phyloP scores from a whole-genome alignment of 30 jellyfish, hydroid and myxozoan genomes.

The Mastigias papua region DNA sequence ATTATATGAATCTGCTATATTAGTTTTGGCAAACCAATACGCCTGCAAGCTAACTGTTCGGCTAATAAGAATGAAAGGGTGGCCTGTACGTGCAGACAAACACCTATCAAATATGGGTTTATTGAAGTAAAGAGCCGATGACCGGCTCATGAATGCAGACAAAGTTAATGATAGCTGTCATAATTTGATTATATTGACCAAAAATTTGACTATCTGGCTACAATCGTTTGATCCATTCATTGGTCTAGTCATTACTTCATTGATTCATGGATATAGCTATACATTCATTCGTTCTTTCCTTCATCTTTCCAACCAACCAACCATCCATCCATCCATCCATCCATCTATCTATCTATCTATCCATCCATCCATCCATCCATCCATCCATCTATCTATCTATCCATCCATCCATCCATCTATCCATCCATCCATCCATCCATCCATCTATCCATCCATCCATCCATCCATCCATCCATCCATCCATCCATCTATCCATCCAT shows the following conservation, averaged over 20 bases:
- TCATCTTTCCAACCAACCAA: no score
- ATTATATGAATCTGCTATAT: slow-evolving; percentile 8
- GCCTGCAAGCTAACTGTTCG: slow-evolving; percentile 12
- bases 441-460: no score
- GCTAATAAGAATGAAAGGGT: neutral
- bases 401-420: no score
- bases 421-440: no score
- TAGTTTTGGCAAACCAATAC: slow-evolving; percentile 24
- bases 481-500: no score
- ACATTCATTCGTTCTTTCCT: no score
- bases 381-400: no score
- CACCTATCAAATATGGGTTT: neutral
- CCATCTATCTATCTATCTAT: no score
- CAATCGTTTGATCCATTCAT: neutral
- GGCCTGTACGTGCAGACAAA: slow-evolving; percentile 18
- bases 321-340: no score
- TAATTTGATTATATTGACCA: neutral
- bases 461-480: no score
- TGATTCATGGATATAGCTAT: no score
- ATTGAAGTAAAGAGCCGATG: neutral
- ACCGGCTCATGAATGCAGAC: neutral
- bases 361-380: no score
- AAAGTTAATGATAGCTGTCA: slow-evolving; percentile 2
- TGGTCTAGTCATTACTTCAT: neutral
- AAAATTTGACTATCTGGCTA: neutral